Percentiles rank a stretch among this genome's conserved stretches.
Conservation (phyloP, 2,113 vertebrate species). For the Myanophis thanlyinensis region DNA sequence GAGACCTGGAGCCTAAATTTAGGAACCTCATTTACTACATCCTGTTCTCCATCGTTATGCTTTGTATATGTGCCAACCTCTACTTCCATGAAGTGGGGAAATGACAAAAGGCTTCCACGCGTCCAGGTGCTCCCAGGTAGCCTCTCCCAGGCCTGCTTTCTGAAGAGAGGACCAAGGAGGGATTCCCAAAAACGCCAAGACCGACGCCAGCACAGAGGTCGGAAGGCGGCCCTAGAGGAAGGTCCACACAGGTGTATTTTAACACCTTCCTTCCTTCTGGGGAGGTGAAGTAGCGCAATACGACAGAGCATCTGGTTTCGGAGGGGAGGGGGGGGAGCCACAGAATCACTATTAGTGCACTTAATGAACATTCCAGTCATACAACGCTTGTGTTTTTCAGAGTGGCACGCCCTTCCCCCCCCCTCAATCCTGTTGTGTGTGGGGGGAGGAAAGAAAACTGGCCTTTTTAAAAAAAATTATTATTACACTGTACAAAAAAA, state of each 20-base stretch:
- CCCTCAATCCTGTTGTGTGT: conserved; percentile 58
- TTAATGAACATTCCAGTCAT: conserved; percentile 72
- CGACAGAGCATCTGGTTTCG: conserved; percentile 67
- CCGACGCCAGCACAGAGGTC: conserved; percentile 39
- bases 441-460: conserved; percentile 44
- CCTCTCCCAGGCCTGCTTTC: background rate
- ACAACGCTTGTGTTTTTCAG: conserved; percentile 54
- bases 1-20: conserved; percentile 97
- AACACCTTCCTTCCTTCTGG: conserved; percentile 59
- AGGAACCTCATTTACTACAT: conserved; percentile 97
- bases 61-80: conserved; percentile 99
- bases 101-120: conserved; percentile 55
- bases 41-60: conserved; percentile 89
- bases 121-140: conserved; percentile 26
- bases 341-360: conserved; percentile 63
- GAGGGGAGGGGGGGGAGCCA: conserved; percentile 55
- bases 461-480: conserved; percentile 58
- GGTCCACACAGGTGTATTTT: conserved; percentile 66
- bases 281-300: conserved; percentile 66
- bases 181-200: conserved; percentile 41
- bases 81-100: conserved; percentile 94
- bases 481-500: conserved; percentile 66
- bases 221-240: conserved; percentile 59
- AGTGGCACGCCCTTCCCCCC: conserved; percentile 71
- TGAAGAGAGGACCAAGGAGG: conserved; percentile 28